A percentile compares a stretch with the other conserved stretches of the same genome.
These are phyloP conservation scores for Scopus umbretta DNA, from an alignment of 2,113 vertebrate species.

Conservation along the genomic window DNA sequence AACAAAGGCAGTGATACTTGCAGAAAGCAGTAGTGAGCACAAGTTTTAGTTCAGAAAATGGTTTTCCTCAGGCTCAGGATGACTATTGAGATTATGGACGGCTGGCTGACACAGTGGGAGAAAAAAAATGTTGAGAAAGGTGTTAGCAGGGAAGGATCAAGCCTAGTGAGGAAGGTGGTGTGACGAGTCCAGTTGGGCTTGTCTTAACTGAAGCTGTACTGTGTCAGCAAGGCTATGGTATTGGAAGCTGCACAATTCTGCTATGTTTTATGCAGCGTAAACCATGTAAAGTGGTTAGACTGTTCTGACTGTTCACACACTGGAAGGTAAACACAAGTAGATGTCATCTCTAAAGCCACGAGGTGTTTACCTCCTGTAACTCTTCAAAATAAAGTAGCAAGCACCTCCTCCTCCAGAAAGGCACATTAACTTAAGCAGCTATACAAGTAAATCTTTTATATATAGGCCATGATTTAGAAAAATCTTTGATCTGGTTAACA, in stretches of 20 bases:
- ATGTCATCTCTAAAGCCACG: neutral
- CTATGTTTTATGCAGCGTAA: neutral
- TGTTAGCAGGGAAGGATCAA: neutral
- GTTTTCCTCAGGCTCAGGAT: neutral
- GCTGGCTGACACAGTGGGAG: neutral
- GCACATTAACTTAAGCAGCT: neutral
- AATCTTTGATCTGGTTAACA: neutral
- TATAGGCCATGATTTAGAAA: neutral
- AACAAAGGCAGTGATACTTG: rapidly evolving
- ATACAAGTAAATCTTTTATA: neutral
- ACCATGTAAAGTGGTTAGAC: neutral
- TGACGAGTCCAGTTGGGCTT: neutral
- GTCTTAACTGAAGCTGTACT: too few species aligned
- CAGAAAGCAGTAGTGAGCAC: neutral
- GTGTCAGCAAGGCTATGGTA: neutral
- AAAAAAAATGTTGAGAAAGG: neutral
- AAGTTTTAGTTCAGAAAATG: neutral
- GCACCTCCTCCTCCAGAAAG: neutral
- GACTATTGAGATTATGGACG: neutral
- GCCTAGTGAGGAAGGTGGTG: neutral
- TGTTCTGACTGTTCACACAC: neutral
- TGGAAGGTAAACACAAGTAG: neutral
- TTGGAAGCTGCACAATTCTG: neutral
- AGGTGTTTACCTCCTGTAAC: neutral
- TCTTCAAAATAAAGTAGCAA: neutral